Percentiles rank a stretch among this genome's conserved stretches.
Evolutionary conservation across 2,888 invertebrate species (phyloP).

Genomic region (Dastarcus helophoroides): DNA sequence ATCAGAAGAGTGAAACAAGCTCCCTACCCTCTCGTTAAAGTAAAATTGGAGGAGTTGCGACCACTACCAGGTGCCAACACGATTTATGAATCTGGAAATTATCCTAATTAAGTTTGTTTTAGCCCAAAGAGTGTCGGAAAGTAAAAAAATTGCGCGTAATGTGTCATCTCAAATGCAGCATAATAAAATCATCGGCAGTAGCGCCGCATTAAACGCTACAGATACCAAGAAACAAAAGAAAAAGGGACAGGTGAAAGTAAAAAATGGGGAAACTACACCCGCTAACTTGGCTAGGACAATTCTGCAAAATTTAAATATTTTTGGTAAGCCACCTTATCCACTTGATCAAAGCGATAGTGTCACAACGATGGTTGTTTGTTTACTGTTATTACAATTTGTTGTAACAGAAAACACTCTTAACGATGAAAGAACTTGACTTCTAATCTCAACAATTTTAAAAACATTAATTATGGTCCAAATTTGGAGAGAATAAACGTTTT

Average conservation of each 20-base stretch:
- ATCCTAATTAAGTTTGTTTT: slow-evolving; percentile 5
- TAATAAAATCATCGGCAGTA: slow-evolving; percentile 26
- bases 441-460: no score
- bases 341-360: no score
- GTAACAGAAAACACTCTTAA: no score
- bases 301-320: slow-evolving; percentile 71
- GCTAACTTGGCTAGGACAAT: slow-evolving; percentile 66
- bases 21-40: slow-evolving; percentile 70
- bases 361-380: no score
- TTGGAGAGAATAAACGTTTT: no score
- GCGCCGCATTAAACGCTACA: slow-evolving; percentile 25
- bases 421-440: no score
- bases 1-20: slow-evolving; percentile 68
- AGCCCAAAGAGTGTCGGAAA: slow-evolving; percentile 30
- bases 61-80: slow-evolving; percentile 23
- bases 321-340: no score
- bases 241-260: slow-evolving; percentile 33
- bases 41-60: slow-evolving; percentile 42
- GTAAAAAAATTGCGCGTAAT: slow-evolving; percentile 25
- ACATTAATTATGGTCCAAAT: no score
- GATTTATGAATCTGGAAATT: slow-evolving; percentile 2
- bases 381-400: no score
- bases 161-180: slow-evolving; percentile 9
- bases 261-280: slow-evolving; percentile 39
- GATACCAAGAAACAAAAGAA: slow-evolving; percentile 28